Evolutionary conservation across 2,113 vertebrate species (phyloP), one percentile per base, ranked within the genome.

Genomic region (Onychostruthus taczanowskii): DNA sequence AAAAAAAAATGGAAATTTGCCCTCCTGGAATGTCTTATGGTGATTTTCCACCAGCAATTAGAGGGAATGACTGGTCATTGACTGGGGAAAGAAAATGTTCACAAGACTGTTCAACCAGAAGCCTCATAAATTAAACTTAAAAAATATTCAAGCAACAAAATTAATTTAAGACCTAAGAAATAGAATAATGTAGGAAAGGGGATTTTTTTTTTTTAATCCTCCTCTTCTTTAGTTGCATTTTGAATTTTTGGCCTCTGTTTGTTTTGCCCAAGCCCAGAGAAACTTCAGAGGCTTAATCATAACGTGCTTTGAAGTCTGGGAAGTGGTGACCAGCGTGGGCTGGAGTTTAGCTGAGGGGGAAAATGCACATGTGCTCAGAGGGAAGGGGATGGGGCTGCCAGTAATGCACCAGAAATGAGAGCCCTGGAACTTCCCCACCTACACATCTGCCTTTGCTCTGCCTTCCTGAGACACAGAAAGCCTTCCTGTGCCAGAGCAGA

Each of bases 361-460:
- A 90, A 84, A 82, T 2, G 41, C 83, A 75, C 64, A 13, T 75
- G 55, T 91, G 79, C 70, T 16, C 35, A n/a, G 41, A 75, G 73
- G 67, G 50, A 33, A 58, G 44, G 46, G 27, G 0, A 64, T 10
- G 28, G n/a, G 47, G 55, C 84, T 96, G 93, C 93, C 93, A 67
- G 95, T 77, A 95, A 94, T 11, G 37, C 35, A 17, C 6, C 41
- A 89, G 62, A 78, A 55, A 89, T 2, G 1, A 85, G 92, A 91
- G 79, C 69, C 79, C 72, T 95, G 88, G 93, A 97, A 96, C 85
- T 95, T 72, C 94, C 95, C 95, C 96, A 92, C 93, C 96, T 93
- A 90, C 94, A 83, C 93, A 63, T 80, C 72, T 77, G 90, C 85
- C 50, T 80, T 20, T 63, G 16, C 14, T 56, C 33, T 53, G 41